phyloP scores from a whole-genome alignment of 2,113 vertebrate genomes.

The Heterocephalus glaber region DNA sequence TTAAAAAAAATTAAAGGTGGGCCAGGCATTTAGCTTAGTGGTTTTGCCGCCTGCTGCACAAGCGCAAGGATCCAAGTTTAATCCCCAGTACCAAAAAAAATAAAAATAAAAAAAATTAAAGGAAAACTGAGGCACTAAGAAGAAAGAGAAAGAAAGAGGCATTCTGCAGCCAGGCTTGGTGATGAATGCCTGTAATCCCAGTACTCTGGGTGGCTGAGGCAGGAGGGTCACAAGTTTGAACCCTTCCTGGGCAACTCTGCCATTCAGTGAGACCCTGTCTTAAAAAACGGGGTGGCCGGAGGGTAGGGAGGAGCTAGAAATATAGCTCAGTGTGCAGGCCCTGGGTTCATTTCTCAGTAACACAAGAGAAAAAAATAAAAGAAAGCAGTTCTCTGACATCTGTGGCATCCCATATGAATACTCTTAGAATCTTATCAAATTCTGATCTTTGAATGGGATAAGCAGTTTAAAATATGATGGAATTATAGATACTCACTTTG shows the following conservation, averaged over 20 bases:
- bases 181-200: neutral
- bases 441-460: neutral
- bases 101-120: too few relatives aligned
- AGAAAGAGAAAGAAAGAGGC: too few relatives aligned
- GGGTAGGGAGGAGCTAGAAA: neutral
- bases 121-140: too few relatives aligned
- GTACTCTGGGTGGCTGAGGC: neutral
- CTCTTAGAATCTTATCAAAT: neutral
- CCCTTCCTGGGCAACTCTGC: neutral
- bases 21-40: too few relatives aligned
- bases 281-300: neutral
- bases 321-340: neutral
- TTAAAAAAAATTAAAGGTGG: too few relatives aligned
- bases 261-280: neutral
- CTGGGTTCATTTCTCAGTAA: neutral
- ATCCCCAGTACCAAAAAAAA: too few relatives aligned
- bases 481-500: slow-evolving; percentile 89
- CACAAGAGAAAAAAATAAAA: neutral
- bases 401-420: neutral
- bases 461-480: neutral
- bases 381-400: neutral
- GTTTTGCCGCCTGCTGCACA: too few relatives aligned
- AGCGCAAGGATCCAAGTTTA: too few relatives aligned
- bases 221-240: neutral
- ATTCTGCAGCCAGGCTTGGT: neutral